Evolutionary conservation across 2,797 vertebrate genomes (phyloP).

Genomic region (Corythornis leucogaster): DNA sequence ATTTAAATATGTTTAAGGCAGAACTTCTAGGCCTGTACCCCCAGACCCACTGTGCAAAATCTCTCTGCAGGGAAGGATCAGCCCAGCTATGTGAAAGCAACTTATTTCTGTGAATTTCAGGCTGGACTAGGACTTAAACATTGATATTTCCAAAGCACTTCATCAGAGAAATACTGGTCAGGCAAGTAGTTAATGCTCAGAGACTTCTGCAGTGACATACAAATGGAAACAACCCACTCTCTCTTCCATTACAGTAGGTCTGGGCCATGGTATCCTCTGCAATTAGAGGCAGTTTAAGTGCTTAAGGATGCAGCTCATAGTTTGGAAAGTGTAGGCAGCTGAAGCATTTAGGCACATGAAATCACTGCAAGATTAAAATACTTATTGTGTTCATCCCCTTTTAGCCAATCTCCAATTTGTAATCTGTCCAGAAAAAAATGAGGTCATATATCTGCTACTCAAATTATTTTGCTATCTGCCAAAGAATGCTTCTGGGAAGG

Average conservation of each 20-base stretch:
- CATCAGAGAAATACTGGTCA: conserved; percentile 14
- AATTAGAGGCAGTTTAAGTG: conserved; percentile 31
- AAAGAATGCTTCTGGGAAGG: conserved; percentile 69
- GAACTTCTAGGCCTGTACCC: background rate
- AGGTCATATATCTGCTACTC: conserved; percentile 74
- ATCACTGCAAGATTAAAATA: conserved; percentile 65
- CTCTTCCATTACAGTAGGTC: conserved; percentile 27
- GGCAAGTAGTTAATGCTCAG: conserved; percentile 25
- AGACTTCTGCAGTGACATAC: conserved; percentile 16
- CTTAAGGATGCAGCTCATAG: conserved; percentile 32
- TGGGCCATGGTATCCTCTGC: background rate
- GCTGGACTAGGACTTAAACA: background rate
- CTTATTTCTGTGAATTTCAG: background rate
- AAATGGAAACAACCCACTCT: conserved; percentile 40
- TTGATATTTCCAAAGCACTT: conserved; percentile 25
- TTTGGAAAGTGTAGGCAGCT: conserved; percentile 56
- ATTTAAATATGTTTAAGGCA: background rate
- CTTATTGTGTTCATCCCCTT: conserved; percentile 46
- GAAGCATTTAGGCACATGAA: conserved; percentile 53
- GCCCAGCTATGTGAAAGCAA: background rate
- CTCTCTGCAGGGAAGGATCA: background rate
- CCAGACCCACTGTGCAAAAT: background rate
- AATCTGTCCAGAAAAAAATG: conserved; percentile 68
- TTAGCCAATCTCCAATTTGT: conserved; percentile 65
- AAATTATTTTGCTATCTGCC: conserved; percentile 73